Percentiles rank a stretch among this genome's conserved stretches.
Evolutionary conservation across 1,140 invertebrate genomes (phyloP).

Genomic region (Drosophila repleta): DNA sequence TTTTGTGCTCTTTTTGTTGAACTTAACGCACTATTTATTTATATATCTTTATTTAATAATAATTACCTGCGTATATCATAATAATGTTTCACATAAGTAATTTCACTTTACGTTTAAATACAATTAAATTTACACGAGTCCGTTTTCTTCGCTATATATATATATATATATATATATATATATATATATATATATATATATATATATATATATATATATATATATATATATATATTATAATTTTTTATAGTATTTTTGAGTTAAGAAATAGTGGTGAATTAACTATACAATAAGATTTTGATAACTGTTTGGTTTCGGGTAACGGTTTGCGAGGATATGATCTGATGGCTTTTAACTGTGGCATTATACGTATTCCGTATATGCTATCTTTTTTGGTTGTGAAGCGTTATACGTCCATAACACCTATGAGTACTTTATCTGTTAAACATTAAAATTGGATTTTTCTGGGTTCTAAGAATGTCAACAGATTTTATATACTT

Average conservation of each 20-base stretch:
- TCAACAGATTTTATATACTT: slow-evolving; percentile 44
- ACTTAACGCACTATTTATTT: slow-evolving; percentile 76
- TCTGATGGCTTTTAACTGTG: slow-evolving; percentile 22
- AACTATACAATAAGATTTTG: slow-evolving; percentile 54
- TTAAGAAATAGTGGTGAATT: slow-evolving; percentile 43
- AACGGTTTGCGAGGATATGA: slow-evolving; percentile 56
- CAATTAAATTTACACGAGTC: slow-evolving; percentile 79
- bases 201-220: slow-evolving; percentile 56
- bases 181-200: slow-evolving; percentile 9
- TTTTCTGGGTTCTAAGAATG: slow-evolving; percentile 4
- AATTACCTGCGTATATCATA: slow-evolving; percentile 76
- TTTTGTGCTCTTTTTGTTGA: slow-evolving; percentile 63
- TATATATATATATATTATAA: slow-evolving; percentile 51
- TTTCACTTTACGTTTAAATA: slow-evolving; percentile 64
- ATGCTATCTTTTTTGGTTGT: not conserved
- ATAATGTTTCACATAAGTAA: slow-evolving; percentile 74
- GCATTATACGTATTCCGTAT: not conserved
- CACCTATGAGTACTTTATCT: slow-evolving; percentile 18
- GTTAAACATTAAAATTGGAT: not conserved
- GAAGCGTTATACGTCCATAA: slow-evolving; percentile 10
- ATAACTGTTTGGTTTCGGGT: slow-evolving; percentile 48
- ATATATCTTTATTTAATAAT: slow-evolving; percentile 79
- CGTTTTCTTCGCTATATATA: slow-evolving; percentile 26
- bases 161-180: not conserved
- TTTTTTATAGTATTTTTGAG: slow-evolving; percentile 40